A percentile compares a stretch with the other conserved stretches of the same genome.
Evolutionary conservation across 2,113 vertebrate species (phyloP).

Genomic region (Hydropotes inermis): DNA sequence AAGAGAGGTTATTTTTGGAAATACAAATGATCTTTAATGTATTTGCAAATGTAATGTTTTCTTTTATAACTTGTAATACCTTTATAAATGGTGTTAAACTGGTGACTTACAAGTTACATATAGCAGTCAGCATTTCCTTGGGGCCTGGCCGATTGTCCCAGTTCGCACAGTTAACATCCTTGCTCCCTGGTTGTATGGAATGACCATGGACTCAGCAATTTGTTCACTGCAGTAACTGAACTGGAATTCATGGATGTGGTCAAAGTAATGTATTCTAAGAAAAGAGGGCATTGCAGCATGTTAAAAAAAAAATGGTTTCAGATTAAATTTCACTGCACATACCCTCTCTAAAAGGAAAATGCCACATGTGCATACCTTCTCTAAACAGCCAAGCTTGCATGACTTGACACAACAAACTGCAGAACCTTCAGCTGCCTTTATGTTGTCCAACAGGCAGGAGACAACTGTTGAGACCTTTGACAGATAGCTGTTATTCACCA

Average conservation of each 20-base stretch:
- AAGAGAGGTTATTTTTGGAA: neutral
- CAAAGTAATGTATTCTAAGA: conserved; percentile 22
- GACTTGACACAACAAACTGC: conserved; percentile 28
- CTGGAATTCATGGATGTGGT: neutral
- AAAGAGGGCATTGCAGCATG: neutral
- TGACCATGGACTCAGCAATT: conserved; percentile 13
- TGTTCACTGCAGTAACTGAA: conserved; percentile 7
- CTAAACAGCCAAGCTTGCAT: neutral
- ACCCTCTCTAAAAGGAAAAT: neutral
- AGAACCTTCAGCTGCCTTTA: conserved; percentile 17
- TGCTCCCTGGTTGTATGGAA: neutral
- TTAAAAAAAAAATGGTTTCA: conserved; percentile 12
- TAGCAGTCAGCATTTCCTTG: conserved; percentile 7
- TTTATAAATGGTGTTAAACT: neutral
- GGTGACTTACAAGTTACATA: neutral
- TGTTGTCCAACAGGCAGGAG: conserved; percentile 23
- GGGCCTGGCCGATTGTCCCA: neutral
- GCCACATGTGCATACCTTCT: neutral
- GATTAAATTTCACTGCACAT: neutral
- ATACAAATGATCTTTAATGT: neutral
- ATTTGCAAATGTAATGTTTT: conserved; percentile 22
- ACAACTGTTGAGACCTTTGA: neutral
- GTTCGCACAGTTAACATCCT: neutral
- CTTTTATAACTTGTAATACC: conserved; percentile 1
- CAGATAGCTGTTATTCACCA: conserved; percentile 23